Evolutionary conservation across 1,140 invertebrate species (phyloP).

Genomic region (Eriosoma lanigerum): DNA sequence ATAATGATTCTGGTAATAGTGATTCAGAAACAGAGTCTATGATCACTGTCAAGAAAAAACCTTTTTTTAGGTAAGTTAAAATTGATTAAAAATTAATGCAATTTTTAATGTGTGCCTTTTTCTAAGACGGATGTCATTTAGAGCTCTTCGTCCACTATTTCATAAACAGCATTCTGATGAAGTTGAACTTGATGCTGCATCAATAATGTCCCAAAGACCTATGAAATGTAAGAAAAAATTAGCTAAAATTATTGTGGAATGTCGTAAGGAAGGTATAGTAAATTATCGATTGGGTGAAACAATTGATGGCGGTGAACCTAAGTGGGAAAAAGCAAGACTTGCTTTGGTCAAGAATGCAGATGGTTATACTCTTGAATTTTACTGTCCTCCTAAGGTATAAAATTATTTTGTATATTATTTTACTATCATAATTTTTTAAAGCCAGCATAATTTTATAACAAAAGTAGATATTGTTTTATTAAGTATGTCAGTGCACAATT

Average conservation of each 20-base stretch:
- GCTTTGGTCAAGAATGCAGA: conserved; percentile 79
- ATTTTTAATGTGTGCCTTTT: conserved; percentile 8
- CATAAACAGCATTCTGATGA: conserved; percentile 91
- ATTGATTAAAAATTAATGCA: conserved; percentile 58
- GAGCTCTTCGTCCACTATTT: conserved; percentile 80
- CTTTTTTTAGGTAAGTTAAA: conserved; percentile 72
- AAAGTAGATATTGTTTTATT: too few species aligned
- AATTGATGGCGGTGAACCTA: conserved; percentile 79
- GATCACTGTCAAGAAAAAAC: conserved; percentile 63
- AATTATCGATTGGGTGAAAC: conserved; percentile 89
- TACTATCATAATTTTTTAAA: not conserved
- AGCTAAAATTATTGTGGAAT: conserved; percentile 88
- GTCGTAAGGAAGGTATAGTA: conserved; percentile 88
- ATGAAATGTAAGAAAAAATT: conserved; percentile 81
- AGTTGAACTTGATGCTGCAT: conserved; percentile 69
- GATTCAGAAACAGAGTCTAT: conserved; percentile 55
- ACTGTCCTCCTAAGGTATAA: conserved; percentile 83
- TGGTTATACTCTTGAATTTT: conserved; percentile 94
- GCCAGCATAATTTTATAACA: too few species aligned
- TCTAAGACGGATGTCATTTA: conserved; percentile 79
- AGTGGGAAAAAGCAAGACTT: conserved; percentile 92
- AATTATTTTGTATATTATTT: not conserved
- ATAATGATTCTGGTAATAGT: conserved; percentile 52
- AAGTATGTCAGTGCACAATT: too few species aligned
- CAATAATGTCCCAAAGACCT: conserved; percentile 65